Base-by-base conservation (phyloP, 2,113 vertebrate genomes). In the Sitta europaea region DNA sequence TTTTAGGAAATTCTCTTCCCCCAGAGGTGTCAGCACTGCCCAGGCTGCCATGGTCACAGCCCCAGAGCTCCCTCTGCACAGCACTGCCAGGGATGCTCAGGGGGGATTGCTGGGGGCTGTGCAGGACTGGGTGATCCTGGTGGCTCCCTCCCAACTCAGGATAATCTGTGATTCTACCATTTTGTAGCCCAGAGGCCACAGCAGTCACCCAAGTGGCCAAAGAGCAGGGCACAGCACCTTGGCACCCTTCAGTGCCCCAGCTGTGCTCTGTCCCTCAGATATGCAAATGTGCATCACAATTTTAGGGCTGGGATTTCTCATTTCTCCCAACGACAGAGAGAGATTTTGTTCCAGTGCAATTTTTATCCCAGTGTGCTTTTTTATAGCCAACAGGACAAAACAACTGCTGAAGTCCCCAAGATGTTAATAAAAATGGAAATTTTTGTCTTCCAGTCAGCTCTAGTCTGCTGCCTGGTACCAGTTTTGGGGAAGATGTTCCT, bases 71-170 rank as follows among this genome's bases (percentile, higher is more conserved):
- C 43, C 0, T 36, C 68, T 43, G 45, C 21, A 36, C 27, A 76
- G 4, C 0, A 3, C 22, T 33, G 27, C 8, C 5, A 43, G 33
- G 33, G 11, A 54, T 29, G 16, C 3, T 33, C 15, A 20, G 20
- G 20, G 10, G 65, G 20, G 24, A 54, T 40, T 61, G 40, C 6
- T 70, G 28, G 12, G 4, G 13, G 40, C 7, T 61, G 48, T 7
- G 24, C 40, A 40, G 40, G 7, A 5, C 5, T 59, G 6, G 3
- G 5, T 53, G 33, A 2, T 45, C 23, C 8, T n/a, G 19, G 4
- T 68, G 28, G 2, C 10, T 53, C n/a, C 8, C 38, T 68, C 47
- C 63, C 29, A 54, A 7, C 15, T n/a, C 47, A n/a, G 23, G 12
- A 53, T 4, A 33, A 29, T 70, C 40, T n/a, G 3, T 29, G 33